phyloP scores from a whole-genome alignment of 2,888 invertebrate species.

The Maniola hyperantus region DNA sequence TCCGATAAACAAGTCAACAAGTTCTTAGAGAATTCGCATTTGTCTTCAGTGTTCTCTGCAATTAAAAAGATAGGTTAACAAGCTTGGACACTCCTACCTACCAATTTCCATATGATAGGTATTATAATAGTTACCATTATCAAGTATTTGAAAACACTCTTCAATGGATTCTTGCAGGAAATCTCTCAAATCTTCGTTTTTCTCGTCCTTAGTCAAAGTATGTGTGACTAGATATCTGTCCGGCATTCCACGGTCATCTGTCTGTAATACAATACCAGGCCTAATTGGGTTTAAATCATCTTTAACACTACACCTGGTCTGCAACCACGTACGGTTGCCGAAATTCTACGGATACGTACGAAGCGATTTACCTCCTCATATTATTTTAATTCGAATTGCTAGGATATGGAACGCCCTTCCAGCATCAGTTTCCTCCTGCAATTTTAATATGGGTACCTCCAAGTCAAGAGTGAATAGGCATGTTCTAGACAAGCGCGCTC shows the following conservation, averaged over 20 bases:
- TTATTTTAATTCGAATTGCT: no score
- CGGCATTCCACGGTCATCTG: constrained; percentile 84
- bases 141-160: constrained; percentile 86
- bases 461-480: no score
- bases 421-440: no score
- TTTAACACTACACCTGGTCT: background rate
- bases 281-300: background rate
- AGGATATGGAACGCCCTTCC: no score
- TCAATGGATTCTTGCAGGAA: constrained; percentile 87
- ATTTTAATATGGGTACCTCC: no score
- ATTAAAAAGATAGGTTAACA: constrained; percentile 33
- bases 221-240: constrained; percentile 85
- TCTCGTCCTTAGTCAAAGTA: constrained; percentile 83
- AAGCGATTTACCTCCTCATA: no score
- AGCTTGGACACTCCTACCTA: background rate
- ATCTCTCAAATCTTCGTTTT: constrained; percentile 84
- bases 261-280: constrained; percentile 58
- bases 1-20: constrained; percentile 86
- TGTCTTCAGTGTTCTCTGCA: constrained; percentile 80
- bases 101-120: background rate
- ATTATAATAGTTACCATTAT: constrained; percentile 60
- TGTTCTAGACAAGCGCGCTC: no score
- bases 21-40: constrained; percentile 86
- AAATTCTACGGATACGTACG: no score
- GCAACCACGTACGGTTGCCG: no score